Conservation (phyloP, 2,888 invertebrate species). For the Temnothorax rugatulus region DNA sequence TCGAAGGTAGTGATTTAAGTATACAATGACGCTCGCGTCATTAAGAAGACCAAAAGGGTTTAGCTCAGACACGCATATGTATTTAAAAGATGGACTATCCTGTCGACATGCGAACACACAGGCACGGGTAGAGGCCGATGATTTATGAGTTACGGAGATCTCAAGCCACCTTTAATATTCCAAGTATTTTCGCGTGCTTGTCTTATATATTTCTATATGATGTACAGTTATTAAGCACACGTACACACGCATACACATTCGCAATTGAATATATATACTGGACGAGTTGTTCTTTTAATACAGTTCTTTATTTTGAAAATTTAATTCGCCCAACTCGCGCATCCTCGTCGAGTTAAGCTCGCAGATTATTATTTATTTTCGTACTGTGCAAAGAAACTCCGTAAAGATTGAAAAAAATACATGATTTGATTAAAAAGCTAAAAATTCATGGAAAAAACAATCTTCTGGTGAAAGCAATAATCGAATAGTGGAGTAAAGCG, state of each 20-base stretch:
- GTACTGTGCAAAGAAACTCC: background rate
- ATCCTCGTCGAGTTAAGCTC: constrained; percentile 6
- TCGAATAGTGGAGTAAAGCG: background rate
- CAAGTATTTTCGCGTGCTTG: constrained; percentile 31
- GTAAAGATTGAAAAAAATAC: background rate
- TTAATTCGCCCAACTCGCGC: background rate
- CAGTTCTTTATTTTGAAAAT: background rate
- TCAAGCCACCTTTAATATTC: constrained; percentile 30
- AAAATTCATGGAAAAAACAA: background rate
- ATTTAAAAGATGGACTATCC: constrained; percentile 36
- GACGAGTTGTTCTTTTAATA: background rate
- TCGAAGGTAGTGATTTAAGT: constrained; percentile 10
- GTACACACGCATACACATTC: background rate
- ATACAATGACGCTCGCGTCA: constrained; percentile 1
- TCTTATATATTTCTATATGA: constrained; percentile 34
- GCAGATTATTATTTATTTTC: background rate
- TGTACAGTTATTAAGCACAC: constrained; percentile 32
- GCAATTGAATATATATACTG: background rate
- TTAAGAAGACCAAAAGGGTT: constrained; percentile 22
- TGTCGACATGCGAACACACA: constrained; percentile 27
- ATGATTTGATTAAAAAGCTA: background rate
- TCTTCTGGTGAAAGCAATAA: background rate
- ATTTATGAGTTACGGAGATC: constrained; percentile 35
- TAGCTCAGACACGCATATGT: background rate
- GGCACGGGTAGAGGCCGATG: constrained; percentile 4